Base-by-base conservation (phyloP, 1,140 invertebrate genomes). In the Bilobella aurantiaca region DNA sequence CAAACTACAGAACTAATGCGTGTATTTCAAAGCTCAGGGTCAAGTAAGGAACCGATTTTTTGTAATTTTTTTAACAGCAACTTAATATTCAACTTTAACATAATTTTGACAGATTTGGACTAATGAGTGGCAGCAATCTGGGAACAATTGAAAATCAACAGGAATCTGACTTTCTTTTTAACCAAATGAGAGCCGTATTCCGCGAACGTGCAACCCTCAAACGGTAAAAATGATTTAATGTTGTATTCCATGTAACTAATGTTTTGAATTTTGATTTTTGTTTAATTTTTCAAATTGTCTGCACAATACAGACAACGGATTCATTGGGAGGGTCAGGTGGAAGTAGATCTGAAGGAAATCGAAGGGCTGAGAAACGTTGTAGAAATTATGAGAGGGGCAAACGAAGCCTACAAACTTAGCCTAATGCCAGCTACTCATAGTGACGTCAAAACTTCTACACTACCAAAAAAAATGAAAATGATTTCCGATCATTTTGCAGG, bases 291-390 rank as follows among this genome's bases (percentile, higher is more conserved):
- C 34, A 18, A 42, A 42, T 42, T 42, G 34, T 42, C 18, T 42
- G 34, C 8, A 42, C 8, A 42, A 12, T 42, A 12, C 18, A 42
- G 34, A 42, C 34, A 42, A 42, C 34, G 18, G 8, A 18, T 12
- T 8, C 34, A 42, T 42, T 42, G 34, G 34, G 34, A 42, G 18
- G 8, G 18, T 8, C 34, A 42, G 18, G 34, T 42, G 34, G 34
- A 42, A 18, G 8, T 12, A 42, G 34, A 42, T 42, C 34, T 42
- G 8, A 18, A 25, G 14, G 49, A 56, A 8, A 31, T 58, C 3
- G 28, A 58, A 58, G 57, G 23, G 8, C 8, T 58, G 57, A 29
- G 14, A 58, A 58, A 58, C 57, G 57, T 58, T 28, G 3, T 58
- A 12, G 25, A 29, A 31, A 29, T 58, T 12, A 28, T 29, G 21